Conservation (phyloP, 2,797 vertebrate species). For the Neosalanx taihuensis region DNA sequence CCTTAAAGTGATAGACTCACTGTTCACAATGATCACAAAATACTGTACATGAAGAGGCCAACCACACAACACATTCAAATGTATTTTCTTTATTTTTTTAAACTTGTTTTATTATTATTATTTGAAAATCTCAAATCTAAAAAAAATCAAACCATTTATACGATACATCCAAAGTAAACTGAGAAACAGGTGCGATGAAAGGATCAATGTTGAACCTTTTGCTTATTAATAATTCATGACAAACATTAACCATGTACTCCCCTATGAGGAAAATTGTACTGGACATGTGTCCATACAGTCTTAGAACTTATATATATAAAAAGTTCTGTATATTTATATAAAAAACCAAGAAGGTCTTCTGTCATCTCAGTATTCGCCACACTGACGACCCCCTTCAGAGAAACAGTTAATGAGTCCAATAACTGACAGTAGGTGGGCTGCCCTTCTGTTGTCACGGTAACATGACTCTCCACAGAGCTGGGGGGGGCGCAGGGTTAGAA, state of each 20-base stretch:
- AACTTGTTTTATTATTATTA: neutral
- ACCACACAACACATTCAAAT: neutral
- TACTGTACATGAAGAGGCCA: neutral
- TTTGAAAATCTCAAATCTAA: neutral
- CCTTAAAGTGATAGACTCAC: neutral
- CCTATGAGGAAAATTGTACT: neutral
- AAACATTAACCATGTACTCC: neutral
- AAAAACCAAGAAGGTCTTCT: neutral
- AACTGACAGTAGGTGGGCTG: neutral
- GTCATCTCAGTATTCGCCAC: neutral
- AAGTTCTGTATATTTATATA: neutral
- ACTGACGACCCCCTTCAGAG: neutral
- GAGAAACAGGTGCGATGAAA: neutral
- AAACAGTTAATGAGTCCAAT: conserved; percentile 19
- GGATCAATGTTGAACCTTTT: neutral
- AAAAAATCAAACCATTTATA: neutral
- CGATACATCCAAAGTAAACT: neutral
- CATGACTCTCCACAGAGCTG: neutral
- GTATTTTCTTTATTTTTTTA: neutral
- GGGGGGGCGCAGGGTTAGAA: conserved; percentile 65
- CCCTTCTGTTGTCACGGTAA: neutral
- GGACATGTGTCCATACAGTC: neutral
- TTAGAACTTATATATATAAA: neutral
- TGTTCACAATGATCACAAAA: neutral
- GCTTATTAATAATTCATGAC: neutral